phyloP scores from a whole-genome alignment of 1,140 invertebrate species.

The Hypothenemus hampei region DNA sequence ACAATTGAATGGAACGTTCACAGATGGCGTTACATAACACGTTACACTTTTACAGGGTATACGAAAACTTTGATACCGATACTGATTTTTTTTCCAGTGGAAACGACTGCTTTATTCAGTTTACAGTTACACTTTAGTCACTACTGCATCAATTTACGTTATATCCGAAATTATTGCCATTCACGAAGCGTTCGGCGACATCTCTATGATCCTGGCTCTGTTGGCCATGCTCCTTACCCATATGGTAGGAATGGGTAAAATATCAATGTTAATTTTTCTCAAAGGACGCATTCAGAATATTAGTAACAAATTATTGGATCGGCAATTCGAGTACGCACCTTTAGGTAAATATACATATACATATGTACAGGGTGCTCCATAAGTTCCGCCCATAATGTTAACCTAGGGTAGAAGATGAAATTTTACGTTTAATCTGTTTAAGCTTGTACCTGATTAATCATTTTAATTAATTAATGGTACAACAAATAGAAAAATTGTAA shows the following conservation, averaged over 20 bases:
- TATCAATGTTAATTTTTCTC: conserved; percentile 16
- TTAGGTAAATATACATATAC: conserved; percentile 9
- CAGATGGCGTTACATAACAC: too few relatives aligned
- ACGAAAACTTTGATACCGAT: too few relatives aligned
- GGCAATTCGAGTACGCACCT: conserved; percentile 16
- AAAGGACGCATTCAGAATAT: conserved; percentile 14
- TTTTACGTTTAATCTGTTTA: too few relatives aligned
- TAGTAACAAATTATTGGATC: conserved; percentile 20
- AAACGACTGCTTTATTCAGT: conserved; percentile 8
- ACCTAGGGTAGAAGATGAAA: too few relatives aligned
- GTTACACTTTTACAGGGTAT: too few relatives aligned
- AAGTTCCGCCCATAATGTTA: too few relatives aligned
- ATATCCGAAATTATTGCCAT: conserved; percentile 20
- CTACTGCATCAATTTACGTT: conserved; percentile 9
- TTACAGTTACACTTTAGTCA: conserved; percentile 10
- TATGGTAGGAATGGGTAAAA: conserved; percentile 22
- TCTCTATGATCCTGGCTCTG: conserved; percentile 14
- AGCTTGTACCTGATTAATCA: too few relatives aligned
- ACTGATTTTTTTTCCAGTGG: conserved; percentile 9
- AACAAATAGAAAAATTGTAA: too few relatives aligned
- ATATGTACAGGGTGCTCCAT: too few relatives aligned
- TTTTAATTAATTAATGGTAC: too few relatives aligned
- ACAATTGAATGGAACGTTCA: too few relatives aligned
- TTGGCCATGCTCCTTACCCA: conserved; percentile 37
- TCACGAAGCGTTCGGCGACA: conserved; percentile 6